Evolutionary conservation across 2,113 vertebrate species (phyloP).

Genomic region (Argyrosomus japonicus): DNA sequence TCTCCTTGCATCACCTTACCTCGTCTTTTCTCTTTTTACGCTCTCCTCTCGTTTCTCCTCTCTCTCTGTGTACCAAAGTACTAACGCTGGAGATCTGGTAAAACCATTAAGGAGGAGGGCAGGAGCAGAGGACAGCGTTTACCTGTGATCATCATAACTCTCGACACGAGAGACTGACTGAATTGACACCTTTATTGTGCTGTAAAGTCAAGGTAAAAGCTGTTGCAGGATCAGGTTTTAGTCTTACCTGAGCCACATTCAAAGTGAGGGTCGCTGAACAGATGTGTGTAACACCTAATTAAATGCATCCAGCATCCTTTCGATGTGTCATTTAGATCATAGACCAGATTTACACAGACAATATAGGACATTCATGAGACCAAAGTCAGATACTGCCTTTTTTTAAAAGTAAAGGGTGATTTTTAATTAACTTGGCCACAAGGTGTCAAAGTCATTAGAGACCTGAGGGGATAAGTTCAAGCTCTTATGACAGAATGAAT

Average conservation of each 20-base stretch:
- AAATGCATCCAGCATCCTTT: slow-evolving; percentile 28
- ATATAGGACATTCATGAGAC: not conserved
- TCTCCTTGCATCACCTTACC: not conserved
- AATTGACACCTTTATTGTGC: slow-evolving; percentile 51
- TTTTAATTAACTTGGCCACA: slow-evolving; percentile 1
- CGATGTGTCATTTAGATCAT: slow-evolving; percentile 8
- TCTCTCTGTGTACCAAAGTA: slow-evolving; percentile 17
- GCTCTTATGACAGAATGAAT: not conserved
- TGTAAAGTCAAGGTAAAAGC: slow-evolving; percentile 42
- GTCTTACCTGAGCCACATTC: not conserved
- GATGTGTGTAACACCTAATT: slow-evolving; percentile 31
- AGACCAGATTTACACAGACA: not conserved
- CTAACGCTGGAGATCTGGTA: slow-evolving; percentile 34
- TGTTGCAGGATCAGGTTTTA: not conserved
- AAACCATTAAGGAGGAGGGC: slow-evolving; percentile 54
- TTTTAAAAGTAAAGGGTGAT: not conserved
- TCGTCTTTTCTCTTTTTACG: slow-evolving; percentile 8
- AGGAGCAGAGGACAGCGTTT: not conserved
- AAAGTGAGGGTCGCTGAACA: not conserved
- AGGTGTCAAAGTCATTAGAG: slow-evolving; percentile 39
- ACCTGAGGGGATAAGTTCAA: not conserved
- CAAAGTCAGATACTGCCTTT: not conserved
- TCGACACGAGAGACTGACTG: not conserved
- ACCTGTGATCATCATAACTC: slow-evolving; percentile 20
- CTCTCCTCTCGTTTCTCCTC: slow-evolving; percentile 7